Percentiles rank a stretch among this genome's conserved stretches.
phyloP scores from a whole-genome alignment of 2,888 invertebrate genomes.

The Drosophila affinis region DNA sequence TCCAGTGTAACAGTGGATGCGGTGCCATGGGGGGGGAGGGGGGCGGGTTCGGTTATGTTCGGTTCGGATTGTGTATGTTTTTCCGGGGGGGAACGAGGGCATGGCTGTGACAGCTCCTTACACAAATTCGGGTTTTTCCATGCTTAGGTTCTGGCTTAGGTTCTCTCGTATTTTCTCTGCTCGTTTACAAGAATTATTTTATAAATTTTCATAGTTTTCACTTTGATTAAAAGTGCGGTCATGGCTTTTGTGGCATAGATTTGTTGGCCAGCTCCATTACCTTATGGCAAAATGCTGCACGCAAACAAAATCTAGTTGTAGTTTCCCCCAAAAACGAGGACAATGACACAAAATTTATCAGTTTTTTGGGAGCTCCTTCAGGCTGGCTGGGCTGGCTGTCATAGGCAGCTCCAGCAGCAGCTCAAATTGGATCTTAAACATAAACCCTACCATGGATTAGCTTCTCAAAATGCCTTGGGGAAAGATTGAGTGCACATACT shows the following conservation, averaged over 20 bases:
- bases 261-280: constrained; percentile 66
- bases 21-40: background rate
- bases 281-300: constrained; percentile 31
- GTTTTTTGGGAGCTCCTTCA: too few relatives aligned
- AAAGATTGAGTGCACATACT: too few relatives aligned
- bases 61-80: constrained; percentile 10
- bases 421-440: too few relatives aligned
- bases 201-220: constrained; percentile 76
- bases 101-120: constrained; percentile 48
- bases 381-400: too few relatives aligned
- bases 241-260: constrained; percentile 64
- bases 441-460: too few relatives aligned
- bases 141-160: constrained; percentile 6
- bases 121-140: constrained; percentile 53
- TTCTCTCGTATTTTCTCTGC: constrained; percentile 9
- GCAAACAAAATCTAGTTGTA: background rate
- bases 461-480: too few relatives aligned
- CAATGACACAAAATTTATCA: too few relatives aligned
- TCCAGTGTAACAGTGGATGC: background rate
- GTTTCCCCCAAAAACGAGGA: background rate
- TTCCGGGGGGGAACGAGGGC: background rate
- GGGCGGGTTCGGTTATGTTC: constrained; percentile 13
- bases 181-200: constrained; percentile 62
- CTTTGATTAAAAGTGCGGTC: constrained; percentile 78
- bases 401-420: too few relatives aligned